phyloP scores from a whole-genome alignment of 2,888 invertebrate species.

The Frankliniella intonsa region DNA sequence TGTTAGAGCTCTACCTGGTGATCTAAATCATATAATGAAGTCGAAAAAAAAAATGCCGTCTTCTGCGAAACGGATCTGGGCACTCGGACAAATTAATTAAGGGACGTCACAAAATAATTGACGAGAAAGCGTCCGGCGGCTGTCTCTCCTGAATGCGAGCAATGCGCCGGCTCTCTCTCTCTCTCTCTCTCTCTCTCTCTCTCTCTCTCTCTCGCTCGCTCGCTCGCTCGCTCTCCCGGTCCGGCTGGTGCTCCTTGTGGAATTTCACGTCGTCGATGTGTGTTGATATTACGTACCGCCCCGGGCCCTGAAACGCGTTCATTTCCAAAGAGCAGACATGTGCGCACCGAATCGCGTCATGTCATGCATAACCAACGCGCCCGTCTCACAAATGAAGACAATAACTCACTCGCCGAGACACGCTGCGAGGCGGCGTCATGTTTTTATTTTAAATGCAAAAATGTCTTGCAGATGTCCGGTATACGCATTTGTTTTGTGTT shows the following conservation, averaged over 20 bases:
- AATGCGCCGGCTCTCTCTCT: not conserved
- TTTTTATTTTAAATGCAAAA: no score
- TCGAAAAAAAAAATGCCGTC: no score
- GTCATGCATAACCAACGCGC: slow-evolving; percentile 9
- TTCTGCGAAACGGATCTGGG: no score
- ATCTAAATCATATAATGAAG: no score
- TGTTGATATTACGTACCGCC: not conserved
- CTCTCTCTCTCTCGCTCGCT: not conserved
- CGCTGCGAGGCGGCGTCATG: no score
- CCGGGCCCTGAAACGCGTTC: not conserved
- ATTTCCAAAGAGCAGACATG: not conserved
- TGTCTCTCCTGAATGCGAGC: slow-evolving; percentile 1
- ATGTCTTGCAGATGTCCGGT: no score
- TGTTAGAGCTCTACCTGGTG: no score
- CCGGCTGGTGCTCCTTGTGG: not conserved
- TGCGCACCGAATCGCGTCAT: slow-evolving; percentile 8
- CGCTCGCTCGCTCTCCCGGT: not conserved
- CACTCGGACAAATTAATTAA: slow-evolving; percentile 14
- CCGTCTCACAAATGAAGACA: not conserved
- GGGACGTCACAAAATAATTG: slow-evolving; percentile 7
- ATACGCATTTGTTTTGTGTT: no score
- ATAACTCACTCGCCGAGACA: not conserved
- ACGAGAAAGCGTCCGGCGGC: slow-evolving; percentile 7
- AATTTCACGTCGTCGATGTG: not conserved
- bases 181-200: not conserved